These are phyloP conservation scores for Slavum lentiscoides DNA, from an alignment of 2,888 invertebrate species.

Conservation along the genomic window DNA sequence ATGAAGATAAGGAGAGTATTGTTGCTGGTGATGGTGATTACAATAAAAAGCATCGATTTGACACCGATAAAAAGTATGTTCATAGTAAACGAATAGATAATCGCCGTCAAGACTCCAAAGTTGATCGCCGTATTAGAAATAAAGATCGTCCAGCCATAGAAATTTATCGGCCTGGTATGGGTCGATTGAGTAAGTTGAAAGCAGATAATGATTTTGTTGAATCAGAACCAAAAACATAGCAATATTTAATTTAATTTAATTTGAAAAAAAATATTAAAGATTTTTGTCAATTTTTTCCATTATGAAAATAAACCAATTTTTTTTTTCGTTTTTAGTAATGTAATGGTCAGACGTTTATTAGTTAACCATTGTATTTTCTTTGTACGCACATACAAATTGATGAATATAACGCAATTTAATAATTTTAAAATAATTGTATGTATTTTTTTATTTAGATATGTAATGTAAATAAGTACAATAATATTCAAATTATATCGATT, in stretches of 20 bases:
- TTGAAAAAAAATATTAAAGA: not conserved
- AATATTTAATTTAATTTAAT: not conserved
- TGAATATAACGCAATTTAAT: too few relatives aligned
- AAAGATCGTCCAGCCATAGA: constrained; percentile 87
- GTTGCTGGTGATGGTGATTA: constrained; percentile 12
- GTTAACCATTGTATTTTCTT: too few relatives aligned
- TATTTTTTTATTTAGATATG: too few relatives aligned
- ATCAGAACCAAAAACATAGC: constrained; percentile 26
- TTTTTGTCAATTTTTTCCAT: too few relatives aligned
- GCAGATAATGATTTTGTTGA: constrained; percentile 59
- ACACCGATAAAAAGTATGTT: constrained; percentile 5
- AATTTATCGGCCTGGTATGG: constrained; percentile 88
- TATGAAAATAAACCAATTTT: too few relatives aligned
- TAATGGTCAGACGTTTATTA: too few relatives aligned
- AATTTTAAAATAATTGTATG: too few relatives aligned
- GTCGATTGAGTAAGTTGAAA: constrained; percentile 73
- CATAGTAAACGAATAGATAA: constrained; percentile 19
- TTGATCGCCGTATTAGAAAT: constrained; percentile 44
- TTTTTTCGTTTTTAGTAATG: too few relatives aligned
- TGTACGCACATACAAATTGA: too few relatives aligned
- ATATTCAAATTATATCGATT: too few relatives aligned
- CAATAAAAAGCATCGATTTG: constrained; percentile 27
- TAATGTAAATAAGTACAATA: too few relatives aligned
- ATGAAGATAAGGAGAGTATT: not conserved
- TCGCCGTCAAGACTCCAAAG: constrained; percentile 26